Conservation (phyloP, 1,140 invertebrate species). For the Trissolcus basalis region DNA sequence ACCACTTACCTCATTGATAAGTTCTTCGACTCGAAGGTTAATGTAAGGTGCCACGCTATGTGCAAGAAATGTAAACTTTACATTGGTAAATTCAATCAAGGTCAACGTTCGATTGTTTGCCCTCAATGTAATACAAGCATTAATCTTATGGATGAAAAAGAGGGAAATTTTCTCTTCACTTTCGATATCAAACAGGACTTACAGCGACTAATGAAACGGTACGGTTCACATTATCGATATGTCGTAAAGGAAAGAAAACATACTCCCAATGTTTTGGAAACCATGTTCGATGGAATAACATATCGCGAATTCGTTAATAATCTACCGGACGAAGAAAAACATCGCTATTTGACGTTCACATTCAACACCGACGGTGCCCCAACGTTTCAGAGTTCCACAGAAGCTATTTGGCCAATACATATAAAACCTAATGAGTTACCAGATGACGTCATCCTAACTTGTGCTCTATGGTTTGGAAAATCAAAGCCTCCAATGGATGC, state of each 20-base stretch:
- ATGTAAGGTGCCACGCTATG: not conserved
- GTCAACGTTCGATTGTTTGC: not conserved
- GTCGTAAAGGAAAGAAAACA: not conserved
- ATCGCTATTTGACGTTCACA: not conserved
- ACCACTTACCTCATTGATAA: not conserved
- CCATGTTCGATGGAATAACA: not conserved
- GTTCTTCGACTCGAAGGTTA: not conserved
- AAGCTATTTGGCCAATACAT: not conserved
- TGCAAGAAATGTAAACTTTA: slow-evolving; percentile 2
- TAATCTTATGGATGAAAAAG: not conserved
- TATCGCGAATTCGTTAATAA: not conserved
- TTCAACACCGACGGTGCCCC: slow-evolving; percentile 4
- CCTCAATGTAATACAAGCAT: not conserved
- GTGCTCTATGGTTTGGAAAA: too few relatives aligned
- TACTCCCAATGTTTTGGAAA: not conserved
- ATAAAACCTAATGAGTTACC: slow-evolving; percentile 1
- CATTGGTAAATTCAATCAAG: not conserved
- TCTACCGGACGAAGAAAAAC: not conserved
- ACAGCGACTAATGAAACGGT: not conserved
- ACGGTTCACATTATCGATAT: not conserved
- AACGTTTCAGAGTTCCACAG: slow-evolving; percentile 1
- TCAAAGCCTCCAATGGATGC: slow-evolving; percentile 1
- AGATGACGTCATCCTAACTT: not conserved
- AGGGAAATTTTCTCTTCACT: slow-evolving; percentile 1
- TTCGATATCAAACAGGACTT: not conserved